Base-by-base conservation (phyloP, 2,113 vertebrate genomes). In the Dicerorhinus sumatrensis region DNA sequence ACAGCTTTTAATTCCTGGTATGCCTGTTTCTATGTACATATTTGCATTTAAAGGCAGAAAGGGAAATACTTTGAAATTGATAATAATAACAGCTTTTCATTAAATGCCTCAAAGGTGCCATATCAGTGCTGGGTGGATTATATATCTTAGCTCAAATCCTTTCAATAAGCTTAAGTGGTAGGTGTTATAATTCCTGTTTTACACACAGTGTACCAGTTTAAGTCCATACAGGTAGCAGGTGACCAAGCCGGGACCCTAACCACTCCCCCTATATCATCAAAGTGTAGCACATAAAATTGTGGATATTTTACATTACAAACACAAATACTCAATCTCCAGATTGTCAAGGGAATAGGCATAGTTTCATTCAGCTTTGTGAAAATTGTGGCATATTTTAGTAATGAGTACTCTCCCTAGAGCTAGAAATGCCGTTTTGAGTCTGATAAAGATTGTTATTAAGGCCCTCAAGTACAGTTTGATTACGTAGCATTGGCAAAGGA, bases 391-490 rank as follows among this genome's bases (percentile, higher is more conserved):
- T 89, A 60, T 81, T 76, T 93, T 65, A 75, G 21, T 92, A 76
- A 21, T 63, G 33, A 72, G 23, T 93, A 97, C 79, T 94, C 33
- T 85, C 46, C 54, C 16, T 76, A 48, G 36, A 92, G 13, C 25
- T 91, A 51, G 29, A 94, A 95, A 96, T 84, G 83, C 29, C 31
- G 69, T 88, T 90, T 87, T 84, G 12, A 88, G 46, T 86, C 36
- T 94, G 36, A 79, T 92, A 83, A 95, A 79, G 27, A 91, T 20
- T 87, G 42, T 23, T 86, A 89, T 95, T 95, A 80, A 84, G 60
- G 42, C 8, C 63, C 51, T 91, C n/a, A 85, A 81, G 60, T 80
- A 60, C 21, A 92, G 11, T 51, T 92, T 79, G 46, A 92, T 89
- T 95, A 56, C 70, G 25, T 60, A 76, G 18, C 33, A 87, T 3